Evolutionary conservation across 2,888 invertebrate species (phyloP).

Genomic region (Drosophila cognata): DNA sequence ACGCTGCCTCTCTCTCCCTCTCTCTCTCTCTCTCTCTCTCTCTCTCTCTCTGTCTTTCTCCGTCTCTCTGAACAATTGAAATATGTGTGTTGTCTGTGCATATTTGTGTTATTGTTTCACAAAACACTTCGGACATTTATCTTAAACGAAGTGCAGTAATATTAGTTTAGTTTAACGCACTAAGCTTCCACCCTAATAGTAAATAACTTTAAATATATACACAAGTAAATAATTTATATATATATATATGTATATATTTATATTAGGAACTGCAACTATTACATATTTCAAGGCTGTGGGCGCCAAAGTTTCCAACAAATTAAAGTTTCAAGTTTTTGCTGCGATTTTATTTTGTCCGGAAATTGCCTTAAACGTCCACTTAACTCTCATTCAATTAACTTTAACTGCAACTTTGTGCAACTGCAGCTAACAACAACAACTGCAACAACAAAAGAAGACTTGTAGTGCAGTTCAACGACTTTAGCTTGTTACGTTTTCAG

Average conservation of each 20-base stretch:
- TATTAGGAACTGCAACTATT: slow-evolving; percentile 8
- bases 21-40: not conserved
- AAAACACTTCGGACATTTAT: slow-evolving; percentile 9
- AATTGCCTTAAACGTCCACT: slow-evolving; percentile 74
- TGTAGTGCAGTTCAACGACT: slow-evolving; percentile 57
- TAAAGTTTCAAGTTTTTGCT: slow-evolving; percentile 52
- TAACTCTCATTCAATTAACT: slow-evolving; percentile 70
- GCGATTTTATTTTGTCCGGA: slow-evolving; percentile 50
- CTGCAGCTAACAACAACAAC: slow-evolving; percentile 28
- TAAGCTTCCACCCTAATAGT: slow-evolving; percentile 26
- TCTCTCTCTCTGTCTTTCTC: not conserved
- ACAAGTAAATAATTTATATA: slow-evolving; percentile 5
- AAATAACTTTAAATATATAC: not conserved
- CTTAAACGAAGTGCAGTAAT: slow-evolving; percentile 29
- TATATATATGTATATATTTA: not conserved
- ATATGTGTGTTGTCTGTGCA: not conserved
- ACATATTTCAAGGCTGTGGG: slow-evolving; percentile 31
- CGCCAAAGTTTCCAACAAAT: slow-evolving; percentile 47
- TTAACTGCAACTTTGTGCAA: slow-evolving; percentile 59
- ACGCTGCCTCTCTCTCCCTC: not conserved
- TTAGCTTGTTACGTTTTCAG: slow-evolving; percentile 36
- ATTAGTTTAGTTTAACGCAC: slow-evolving; percentile 53
- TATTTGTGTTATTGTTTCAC: slow-evolving; percentile 7
- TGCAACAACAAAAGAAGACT: slow-evolving; percentile 27
- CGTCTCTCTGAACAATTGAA: not conserved